Percentiles rank a stretch among this genome's conserved stretches.
Evolutionary conservation across 2,113 vertebrate genomes (phyloP).

Genomic region (Vicugna pacos): DNA sequence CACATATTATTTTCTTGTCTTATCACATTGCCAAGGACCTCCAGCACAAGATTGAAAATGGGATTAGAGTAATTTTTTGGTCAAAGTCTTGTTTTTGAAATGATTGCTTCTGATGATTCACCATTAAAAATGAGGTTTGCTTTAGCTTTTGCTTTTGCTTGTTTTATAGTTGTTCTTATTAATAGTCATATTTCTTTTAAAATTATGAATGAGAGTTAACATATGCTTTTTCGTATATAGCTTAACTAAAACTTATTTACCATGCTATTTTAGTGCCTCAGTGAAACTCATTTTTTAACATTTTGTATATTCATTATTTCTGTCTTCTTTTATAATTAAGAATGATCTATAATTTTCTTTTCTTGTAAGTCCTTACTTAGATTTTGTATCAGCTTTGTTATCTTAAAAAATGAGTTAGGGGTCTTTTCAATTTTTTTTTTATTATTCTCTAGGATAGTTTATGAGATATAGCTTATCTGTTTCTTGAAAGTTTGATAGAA

Average conservation of each 20-base stretch:
- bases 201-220: background rate
- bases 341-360: background rate
- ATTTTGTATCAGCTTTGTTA: background rate
- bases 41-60: background rate
- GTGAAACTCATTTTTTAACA: background rate
- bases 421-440: background rate
- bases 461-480: background rate
- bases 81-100: background rate
- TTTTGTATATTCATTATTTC: background rate
- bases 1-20: background rate
- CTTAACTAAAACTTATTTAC: background rate
- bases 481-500: background rate
- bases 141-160: conserved; percentile 40
- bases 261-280: background rate
- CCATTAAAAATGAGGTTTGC: background rate
- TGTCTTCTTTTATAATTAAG: background rate
- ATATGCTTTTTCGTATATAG: background rate
- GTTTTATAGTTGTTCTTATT: background rate
- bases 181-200: background rate
- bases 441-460: background rate
- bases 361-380: background rate
- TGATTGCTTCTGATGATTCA: background rate
- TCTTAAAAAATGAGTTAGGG: background rate
- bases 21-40: background rate
- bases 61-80: background rate